Evolutionary conservation across 1,140 invertebrate species (phyloP).

Genomic region (Oedothorax gibbosus): DNA sequence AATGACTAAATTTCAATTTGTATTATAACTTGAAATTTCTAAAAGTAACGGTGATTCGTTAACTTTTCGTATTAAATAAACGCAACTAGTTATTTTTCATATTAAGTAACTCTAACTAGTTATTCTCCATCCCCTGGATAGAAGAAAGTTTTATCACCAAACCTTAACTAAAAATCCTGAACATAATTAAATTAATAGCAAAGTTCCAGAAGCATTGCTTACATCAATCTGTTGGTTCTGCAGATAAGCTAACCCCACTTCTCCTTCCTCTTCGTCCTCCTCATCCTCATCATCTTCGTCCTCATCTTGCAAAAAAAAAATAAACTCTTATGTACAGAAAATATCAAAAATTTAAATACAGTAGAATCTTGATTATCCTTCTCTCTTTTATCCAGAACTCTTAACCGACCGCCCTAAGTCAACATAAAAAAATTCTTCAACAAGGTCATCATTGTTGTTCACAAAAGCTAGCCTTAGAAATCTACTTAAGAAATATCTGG

Average conservation of each 20-base stretch:
- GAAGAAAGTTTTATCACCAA: too few relatives aligned
- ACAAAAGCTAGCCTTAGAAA: too few relatives aligned
- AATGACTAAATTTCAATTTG: too few relatives aligned
- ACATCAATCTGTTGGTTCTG: conserved; percentile 78
- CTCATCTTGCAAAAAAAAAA: conserved; percentile 11
- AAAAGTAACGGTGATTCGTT: too few relatives aligned
- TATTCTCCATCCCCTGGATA: too few relatives aligned
- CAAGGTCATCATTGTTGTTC: neutral
- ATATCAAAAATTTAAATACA: neutral
- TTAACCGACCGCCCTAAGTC: too few relatives aligned
- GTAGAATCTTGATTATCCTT: neutral
- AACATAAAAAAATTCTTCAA: neutral
- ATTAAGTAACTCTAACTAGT: too few relatives aligned
- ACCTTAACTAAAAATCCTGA: too few relatives aligned
- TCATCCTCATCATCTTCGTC: conserved; percentile 49
- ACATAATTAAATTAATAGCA: neutral
- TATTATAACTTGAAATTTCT: too few relatives aligned
- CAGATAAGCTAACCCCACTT: conserved; percentile 77
- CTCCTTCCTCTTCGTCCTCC: conserved; percentile 67
- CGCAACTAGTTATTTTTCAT: too few relatives aligned
- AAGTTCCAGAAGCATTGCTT: conserved; percentile 61
- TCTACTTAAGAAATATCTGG: too few relatives aligned
- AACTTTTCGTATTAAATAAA: too few relatives aligned
- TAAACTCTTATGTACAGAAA: neutral
- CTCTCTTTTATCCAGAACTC: neutral